Evolutionary conservation across 2,113 vertebrate genomes (phyloP), one percentile per base, ranked within the genome.

Genomic region (Circaetus cinerascens): DNA sequence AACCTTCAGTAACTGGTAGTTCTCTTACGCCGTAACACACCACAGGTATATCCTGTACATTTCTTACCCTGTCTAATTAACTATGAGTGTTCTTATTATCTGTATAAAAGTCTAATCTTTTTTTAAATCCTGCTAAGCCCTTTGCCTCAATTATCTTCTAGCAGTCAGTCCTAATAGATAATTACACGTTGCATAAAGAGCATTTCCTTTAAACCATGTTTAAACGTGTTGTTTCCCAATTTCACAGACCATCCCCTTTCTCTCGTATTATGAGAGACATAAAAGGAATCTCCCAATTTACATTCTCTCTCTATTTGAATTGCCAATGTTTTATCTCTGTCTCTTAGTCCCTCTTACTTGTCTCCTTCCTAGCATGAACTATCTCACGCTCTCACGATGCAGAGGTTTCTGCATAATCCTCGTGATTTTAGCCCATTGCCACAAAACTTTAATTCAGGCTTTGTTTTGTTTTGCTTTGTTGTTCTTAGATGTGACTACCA

Each of bases 1-100:
- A 60, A 84, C 40, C 34, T 78, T 40, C 30, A 25, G 40, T 56
- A 36, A 56, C 51, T 46, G 38, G 16, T 55, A 51, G 38, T 13
- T 87, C 73, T 85, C 19, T 72, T 67, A 56, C 0, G 0, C 32
- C 20, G 5, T 72, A 86, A 71, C 26, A 30, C 55, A 62, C 26
- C 6, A 0, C 51, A 46, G 36, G 6, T 63, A 45, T 78, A 60
- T 36, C 57, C 50, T 80, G 55, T 67, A 30, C 18, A 32, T 94
- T 94, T 92, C 63, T 94, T 91, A 91, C 21, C 22, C 69, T 51
- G 11, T 64, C 76, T 86, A 81, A 93, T 96, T 91, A 95, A 78
- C 59, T 71, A 40, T 72, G 48, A 92, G 68, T 75, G 27, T 89
- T 72, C 91, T 50, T 88, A 62, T 84, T 91, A 87, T 84, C 73